Evolutionary conservation across 2,888 invertebrate species (phyloP), one percentile per base, ranked within the genome.

Genomic region (Cephus pygmeus): DNA sequence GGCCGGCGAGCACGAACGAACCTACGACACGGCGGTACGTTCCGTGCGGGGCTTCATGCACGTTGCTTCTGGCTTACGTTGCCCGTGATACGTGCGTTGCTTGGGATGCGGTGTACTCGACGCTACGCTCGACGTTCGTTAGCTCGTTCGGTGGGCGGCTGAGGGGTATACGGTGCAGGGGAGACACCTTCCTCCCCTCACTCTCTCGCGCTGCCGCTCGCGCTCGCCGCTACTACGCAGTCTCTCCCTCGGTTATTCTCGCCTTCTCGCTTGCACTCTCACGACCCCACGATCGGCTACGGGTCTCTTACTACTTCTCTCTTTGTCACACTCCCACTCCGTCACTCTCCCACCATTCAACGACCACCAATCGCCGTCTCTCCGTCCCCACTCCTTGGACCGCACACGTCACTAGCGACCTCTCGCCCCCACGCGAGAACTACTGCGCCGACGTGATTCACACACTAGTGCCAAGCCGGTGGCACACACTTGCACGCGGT

Each of bases 61-160:
- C 83, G 81, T 80, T 77, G 69, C 79, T 71, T 56, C 56, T 56
- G 56, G 56, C 56, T 56, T 56, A 56, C 56, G 56, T 56, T 69
- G 69, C 73, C 74, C 34, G 74, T 75, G 34, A 75, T 84, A 85
- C 82, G 85, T 84, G 84, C 85, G 85, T 83, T 84, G 83, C 85
- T 85, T 85, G 82, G 84, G 85, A 85, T 85, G 85, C 85, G 84
- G 79, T 90, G 89, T 89, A 90, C 90, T 89, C 90, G 90, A 90
- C 90, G 90, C 90, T 90, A 90, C 88, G 89, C 88, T 90, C 89
- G 88, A 90, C 87, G 90, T 90, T 90, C 90, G 90, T 90, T 90
- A 90, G 90, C 87, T 88, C 89, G 89, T 86, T 36, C 56, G 69
- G 87, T 86, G 88, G 84, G 86, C 83, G 86, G 85, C 83, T 78